Base-by-base conservation (phyloP, 2,888 invertebrate species). In the Ceramica pisi region DNA sequence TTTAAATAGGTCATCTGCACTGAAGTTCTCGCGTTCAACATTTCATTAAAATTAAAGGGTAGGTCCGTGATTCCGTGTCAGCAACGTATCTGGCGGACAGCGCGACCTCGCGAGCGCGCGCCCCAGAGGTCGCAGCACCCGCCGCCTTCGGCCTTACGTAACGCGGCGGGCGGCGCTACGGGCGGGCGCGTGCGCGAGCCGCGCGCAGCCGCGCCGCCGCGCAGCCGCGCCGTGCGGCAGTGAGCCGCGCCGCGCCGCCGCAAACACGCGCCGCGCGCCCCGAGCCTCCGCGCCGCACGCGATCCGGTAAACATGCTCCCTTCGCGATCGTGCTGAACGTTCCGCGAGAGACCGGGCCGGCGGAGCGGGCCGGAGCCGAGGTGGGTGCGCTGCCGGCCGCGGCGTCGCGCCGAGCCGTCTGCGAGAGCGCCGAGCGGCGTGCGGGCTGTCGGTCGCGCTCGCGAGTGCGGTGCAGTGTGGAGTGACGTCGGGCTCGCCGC, bases 361-460 rank as follows among this genome's bases (percentile, higher is more conserved):
- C 50, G 55, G 48, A 61, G 53, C 48, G 63, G 48, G 67, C 71
- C 79, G 72, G 41, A 41, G 41, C 41, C 12, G 31, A 31, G 31
- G 31, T 86, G 77, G 71, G 67, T 78, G 77, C 46, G 26, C 55
- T 35, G 72, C 64, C 67, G 64, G 67, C 46, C 77, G 81, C 81
- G 75, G 71, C 83, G 67, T 41, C 77, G 81, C 81, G 75, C 72
- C 83, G 77, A 69, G 73, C 78, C 63, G 81, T 75, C 85, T 76
- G 21, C n/a, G 44, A 41, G 64, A 10, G 65, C 14, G 21, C 55
- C 62, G 73, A 53, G 67, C 64, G 65, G 67, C 21, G 56, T 23
- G 71, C 31, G 44, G 65, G 66, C 46, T 61, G 64, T 72, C 67
- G n/a, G n/a, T n/a, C n/a, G n/a, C 64, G 70, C 63, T 71, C 81